These are phyloP conservation scores for Ctenoplectra terminalis DNA, from an alignment of 1,140 invertebrate genomes.

Conservation along the genomic window DNA sequence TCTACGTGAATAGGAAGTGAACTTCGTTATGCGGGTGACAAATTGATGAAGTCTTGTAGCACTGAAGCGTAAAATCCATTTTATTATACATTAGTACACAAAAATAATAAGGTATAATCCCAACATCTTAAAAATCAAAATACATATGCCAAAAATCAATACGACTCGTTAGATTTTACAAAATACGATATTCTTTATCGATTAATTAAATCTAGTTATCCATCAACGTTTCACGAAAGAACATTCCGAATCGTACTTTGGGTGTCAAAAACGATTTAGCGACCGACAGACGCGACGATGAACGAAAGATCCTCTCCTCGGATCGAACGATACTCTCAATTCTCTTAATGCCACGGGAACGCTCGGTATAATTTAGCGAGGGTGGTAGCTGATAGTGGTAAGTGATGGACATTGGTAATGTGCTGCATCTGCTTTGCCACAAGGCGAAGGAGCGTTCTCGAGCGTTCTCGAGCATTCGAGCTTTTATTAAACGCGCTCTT, in stretches of 20 bases:
- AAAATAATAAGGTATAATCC: not conserved
- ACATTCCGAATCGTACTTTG: not conserved
- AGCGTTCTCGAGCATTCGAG: constrained; percentile 54
- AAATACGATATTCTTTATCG: not conserved
- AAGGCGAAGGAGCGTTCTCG: constrained; percentile 43
- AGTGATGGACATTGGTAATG: constrained; percentile 81
- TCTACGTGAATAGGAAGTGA: not conserved
- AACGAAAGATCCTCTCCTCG: constrained; percentile 18
- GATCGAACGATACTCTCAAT: constrained; percentile 63
- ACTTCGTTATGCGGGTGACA: constrained; percentile 13
- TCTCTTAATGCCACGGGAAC: constrained; percentile 60
- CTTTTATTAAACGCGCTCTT: constrained; percentile 77
- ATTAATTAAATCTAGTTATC: not conserved
- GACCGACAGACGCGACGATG: constrained; percentile 9
- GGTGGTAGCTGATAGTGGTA: constrained; percentile 76
- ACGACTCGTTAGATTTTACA: not conserved
- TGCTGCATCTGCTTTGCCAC: constrained; percentile 80
- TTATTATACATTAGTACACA: not conserved
- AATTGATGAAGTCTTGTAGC: too few relatives aligned
- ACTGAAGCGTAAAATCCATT: too few relatives aligned
- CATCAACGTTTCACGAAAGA: not conserved
- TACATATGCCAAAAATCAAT: too few relatives aligned
- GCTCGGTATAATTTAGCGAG: constrained; percentile 76
- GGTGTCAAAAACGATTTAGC: not conserved
- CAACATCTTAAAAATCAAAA: not conserved